phyloP scores from a whole-genome alignment of 2,113 vertebrate genomes.

The Ahaetulla prasina region DNA sequence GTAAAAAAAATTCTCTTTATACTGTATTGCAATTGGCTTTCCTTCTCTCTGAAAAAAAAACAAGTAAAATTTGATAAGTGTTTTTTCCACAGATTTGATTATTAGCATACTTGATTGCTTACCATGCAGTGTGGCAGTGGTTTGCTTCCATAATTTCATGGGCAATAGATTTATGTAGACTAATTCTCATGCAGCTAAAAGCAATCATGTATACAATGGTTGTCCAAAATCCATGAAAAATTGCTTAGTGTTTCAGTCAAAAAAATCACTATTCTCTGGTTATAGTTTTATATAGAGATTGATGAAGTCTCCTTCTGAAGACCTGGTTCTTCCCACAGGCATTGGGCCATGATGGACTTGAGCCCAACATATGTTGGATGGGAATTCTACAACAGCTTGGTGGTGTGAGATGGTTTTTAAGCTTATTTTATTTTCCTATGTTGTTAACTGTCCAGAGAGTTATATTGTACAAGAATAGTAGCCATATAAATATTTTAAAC shows the following conservation, averaged over 20 bases:
- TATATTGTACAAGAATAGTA: background rate
- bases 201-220: background rate
- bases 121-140: background rate
- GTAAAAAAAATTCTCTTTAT: constrained; percentile 22
- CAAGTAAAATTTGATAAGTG: background rate
- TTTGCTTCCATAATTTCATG: background rate
- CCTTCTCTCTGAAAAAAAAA: background rate
- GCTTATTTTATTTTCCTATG: background rate
- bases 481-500: background rate
- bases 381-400: background rate
- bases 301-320: background rate
- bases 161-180: background rate
- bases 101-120: background rate
- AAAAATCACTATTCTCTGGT: background rate
- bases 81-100: background rate
- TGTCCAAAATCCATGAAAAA: background rate
- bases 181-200: background rate
- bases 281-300: background rate
- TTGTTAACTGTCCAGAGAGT: background rate
- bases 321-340: background rate
- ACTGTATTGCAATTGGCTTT: constrained; percentile 21
- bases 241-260: background rate
- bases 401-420: background rate
- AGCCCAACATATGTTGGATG: background rate
- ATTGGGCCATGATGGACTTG: background rate